Evolutionary conservation across 2,797 vertebrate species (phyloP).

Genomic region (Stomatorhinus walkeri): DNA sequence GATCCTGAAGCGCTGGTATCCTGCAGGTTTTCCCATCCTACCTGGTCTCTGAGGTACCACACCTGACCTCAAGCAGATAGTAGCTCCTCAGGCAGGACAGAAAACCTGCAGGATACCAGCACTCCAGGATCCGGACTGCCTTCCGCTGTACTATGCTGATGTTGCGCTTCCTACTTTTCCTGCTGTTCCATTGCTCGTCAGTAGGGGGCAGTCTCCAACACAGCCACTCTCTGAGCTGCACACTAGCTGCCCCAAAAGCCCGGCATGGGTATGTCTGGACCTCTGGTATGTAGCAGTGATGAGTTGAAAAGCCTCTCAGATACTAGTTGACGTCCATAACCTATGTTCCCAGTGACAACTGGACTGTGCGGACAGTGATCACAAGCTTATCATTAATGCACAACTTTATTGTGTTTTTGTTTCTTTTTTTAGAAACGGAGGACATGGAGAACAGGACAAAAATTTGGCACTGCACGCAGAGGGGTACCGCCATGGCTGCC

Average conservation of each 20-base stretch:
- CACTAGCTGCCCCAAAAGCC: not conserved
- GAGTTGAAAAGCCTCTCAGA: not conserved
- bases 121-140: not conserved
- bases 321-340: not conserved
- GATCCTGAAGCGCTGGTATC: not conserved
- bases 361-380: not conserved
- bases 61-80: not conserved
- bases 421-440: not conserved
- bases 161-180: not conserved
- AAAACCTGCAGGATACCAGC: not conserved
- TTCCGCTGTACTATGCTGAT: not conserved
- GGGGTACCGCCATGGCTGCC: not conserved
- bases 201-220: not conserved
- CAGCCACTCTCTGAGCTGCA: not conserved
- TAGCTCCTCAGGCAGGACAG: not conserved
- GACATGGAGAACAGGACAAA: not conserved
- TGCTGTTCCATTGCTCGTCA: not conserved
- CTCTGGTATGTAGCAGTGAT: not conserved
- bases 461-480: not conserved
- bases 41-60: not conserved
- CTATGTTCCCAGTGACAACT: not conserved
- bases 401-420: not conserved
- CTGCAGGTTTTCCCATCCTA: not conserved
- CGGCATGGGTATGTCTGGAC: not conserved
- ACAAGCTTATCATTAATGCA: not conserved